These are phyloP conservation scores for Amblyornis subalaris DNA, from an alignment of 2,113 vertebrate species.

Conservation along the genomic window DNA sequence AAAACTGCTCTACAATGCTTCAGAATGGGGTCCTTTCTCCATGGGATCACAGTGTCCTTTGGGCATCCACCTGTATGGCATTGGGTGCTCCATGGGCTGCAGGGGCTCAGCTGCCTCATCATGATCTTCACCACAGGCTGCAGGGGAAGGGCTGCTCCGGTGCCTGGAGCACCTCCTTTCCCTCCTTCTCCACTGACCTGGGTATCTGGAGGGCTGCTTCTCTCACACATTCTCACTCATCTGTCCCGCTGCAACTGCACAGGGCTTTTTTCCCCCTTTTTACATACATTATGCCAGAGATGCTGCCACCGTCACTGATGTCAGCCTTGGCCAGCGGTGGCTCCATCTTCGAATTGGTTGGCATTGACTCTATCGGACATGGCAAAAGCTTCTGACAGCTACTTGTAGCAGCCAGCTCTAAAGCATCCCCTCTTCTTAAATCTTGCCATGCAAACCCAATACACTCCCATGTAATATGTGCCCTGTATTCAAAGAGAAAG, in stretches of 20 bases:
- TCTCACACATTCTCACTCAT: background rate
- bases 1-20: background rate
- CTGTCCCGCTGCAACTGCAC: background rate
- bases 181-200: background rate
- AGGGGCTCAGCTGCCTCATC: background rate
- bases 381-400: background rate
- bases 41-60: too few relatives aligned
- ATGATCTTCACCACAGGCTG: rapidly evolving
- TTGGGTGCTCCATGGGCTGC: background rate
- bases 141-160: background rate
- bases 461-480: background rate
- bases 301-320: rapidly evolving
- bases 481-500: background rate
- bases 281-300: background rate
- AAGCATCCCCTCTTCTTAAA: background rate
- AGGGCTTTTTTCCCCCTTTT: background rate
- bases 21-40: background rate
- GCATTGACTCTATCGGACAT: background rate
- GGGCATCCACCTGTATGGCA: too few relatives aligned
- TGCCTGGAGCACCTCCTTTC: background rate
- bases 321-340: rapidly evolving
- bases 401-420: background rate
- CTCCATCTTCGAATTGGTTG: background rate
- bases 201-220: background rate
- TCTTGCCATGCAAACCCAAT: background rate